Evolutionary conservation across 2,888 invertebrate genomes (phyloP), one percentile per base, ranked within the genome.

Genomic region (Pediacus dermestoides): DNA sequence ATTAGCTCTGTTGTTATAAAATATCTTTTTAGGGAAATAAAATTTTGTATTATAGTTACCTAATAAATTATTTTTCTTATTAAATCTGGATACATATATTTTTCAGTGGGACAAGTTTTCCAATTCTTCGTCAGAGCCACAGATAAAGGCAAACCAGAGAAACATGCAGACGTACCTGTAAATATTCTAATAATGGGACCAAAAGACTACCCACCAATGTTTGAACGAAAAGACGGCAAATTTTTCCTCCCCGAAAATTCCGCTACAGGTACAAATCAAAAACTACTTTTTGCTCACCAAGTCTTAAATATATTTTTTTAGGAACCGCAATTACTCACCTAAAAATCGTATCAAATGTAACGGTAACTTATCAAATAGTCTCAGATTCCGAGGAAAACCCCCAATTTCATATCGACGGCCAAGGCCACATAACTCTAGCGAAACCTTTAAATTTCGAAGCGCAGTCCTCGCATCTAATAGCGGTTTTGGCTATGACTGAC

Each of bases 101-200:
- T 72, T 72, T 30, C 58, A 84, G 86, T 81, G 64, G 84, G 84
- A 41, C 81, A 85, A 67, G 75, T 83, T 35, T 83, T 90, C 66
- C 89, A 89, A 71, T 86, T 94, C 66, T 92, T 93, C 71, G 84
- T 95, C 34, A 80, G 89, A 42, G 95, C 91, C 9, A 80, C 80
- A 34, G 94, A 95, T 72, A 78, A 77, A 57, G 92, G 92, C 1
- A 73, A 75, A 8, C 78, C 77, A 39, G 80, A 85, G 26, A 81
- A 85, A 48, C 84, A 88, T 66, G 78, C 81, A 22, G 88, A 90
- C 63, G 86, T 90, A 36, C 85, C 92, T 3, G 81, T 95, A 15
- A 79, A 81, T 42, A 80, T 95, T 53, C 77, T 80, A 61, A 79
- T 95, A 50, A 84, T 87, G 74, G 78, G 79, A 31, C 70, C 80